A percentile compares a stretch with the other conserved stretches of the same genome.
Conservation (phyloP, 2,797 vertebrate species). For the Aythya fuligula region DNA sequence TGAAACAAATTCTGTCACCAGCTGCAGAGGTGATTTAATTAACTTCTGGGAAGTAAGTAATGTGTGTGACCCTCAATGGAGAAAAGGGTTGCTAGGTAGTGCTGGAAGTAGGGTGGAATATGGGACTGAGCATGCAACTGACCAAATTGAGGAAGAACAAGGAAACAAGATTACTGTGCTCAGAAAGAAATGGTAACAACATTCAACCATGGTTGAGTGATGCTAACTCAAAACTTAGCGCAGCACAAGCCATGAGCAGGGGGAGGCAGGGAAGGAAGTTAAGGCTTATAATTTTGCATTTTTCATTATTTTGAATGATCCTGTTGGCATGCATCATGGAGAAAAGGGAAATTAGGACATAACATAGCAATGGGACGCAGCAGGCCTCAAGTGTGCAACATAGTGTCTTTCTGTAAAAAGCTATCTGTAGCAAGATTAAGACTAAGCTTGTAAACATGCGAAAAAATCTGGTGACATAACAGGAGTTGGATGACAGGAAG, state of each 20-base stretch:
- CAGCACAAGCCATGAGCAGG: not conserved
- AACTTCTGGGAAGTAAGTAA: not conserved
- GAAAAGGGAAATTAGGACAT: not conserved
- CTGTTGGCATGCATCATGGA: not conserved
- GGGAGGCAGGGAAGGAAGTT: not conserved
- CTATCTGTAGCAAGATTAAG: not conserved
- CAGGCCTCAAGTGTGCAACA: not conserved
- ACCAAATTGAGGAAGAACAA: not conserved
- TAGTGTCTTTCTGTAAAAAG: not conserved
- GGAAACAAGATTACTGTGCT: too few relatives aligned
- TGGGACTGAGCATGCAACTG: not conserved
- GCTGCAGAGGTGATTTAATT: not conserved
- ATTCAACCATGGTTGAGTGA: not conserved
- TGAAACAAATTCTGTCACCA: not conserved
- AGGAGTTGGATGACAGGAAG: rapidly evolving
- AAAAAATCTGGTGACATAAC: not conserved
- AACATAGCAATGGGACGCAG: not conserved
- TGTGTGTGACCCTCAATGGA: not conserved
- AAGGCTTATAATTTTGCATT: not conserved
- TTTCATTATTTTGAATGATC: not conserved
- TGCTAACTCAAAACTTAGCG: not conserved
- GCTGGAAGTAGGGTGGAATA: not conserved
- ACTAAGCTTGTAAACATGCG: not conserved
- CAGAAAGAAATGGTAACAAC: not conserved
- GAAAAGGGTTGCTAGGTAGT: not conserved